A percentile compares a stretch with the other conserved stretches of the same genome.
These are phyloP conservation scores for Pristionchus maxplancki DNA, from an alignment of 2,888 invertebrate species.

Conservation along the genomic window DNA sequence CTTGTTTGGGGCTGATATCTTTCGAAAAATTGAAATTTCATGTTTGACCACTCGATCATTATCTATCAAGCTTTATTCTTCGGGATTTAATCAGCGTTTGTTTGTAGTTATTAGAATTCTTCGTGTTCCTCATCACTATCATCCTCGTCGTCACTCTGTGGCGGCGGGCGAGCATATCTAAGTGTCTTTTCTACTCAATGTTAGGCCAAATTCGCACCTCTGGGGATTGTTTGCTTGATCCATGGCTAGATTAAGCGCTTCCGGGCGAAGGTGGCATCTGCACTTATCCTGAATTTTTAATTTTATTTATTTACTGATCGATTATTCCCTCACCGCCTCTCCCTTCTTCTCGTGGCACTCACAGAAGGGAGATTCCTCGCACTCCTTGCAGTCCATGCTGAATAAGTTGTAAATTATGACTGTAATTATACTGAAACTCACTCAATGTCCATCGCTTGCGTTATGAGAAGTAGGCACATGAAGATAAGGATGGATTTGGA, in stretches of 20 bases:
- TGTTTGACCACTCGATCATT: no score
- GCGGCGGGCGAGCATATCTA: not conserved
- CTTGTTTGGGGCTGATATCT: no score
- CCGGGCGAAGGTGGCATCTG: not conserved
- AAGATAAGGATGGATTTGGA: not conserved
- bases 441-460: conserved; percentile 6
- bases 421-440: not conserved
- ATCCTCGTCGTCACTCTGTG: not conserved
- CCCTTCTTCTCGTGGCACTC: conserved; percentile 25
- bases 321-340: not conserved
- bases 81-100: no score
- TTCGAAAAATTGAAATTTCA: no score
- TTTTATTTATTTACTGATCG: not conserved
- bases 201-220: not conserved
- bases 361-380: conserved; percentile 20
- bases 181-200: not conserved
- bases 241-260: conserved; percentile 12
- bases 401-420: not conserved
- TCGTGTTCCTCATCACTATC: not conserved
- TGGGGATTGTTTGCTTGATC: conserved; percentile 29
- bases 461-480: not conserved
- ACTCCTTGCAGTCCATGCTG: conserved; percentile 5
- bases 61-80: no score
- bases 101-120: not conserved
- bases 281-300: not conserved